Base-by-base conservation (phyloP, 2,888 invertebrate species). In the Agrochola macilenta region DNA sequence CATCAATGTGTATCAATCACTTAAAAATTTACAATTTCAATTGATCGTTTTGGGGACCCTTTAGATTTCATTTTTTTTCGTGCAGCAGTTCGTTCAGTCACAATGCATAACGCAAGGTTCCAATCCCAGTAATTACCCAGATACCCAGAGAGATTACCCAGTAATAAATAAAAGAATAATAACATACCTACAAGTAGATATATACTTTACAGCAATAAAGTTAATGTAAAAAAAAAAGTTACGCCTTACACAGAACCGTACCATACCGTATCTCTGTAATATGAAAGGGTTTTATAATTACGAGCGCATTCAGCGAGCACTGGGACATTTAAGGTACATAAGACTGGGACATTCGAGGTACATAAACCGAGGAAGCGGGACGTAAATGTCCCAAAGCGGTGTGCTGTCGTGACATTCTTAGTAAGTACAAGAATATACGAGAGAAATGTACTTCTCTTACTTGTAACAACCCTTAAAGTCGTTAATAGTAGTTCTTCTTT, bases 271-370 rank as follows among this genome's bases (percentile, higher is more conserved):
- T 78, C 77, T 76, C 61, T 30, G 39, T 74, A 61, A 76, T 76
- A 76, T 73, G 61, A 79, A 83, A 79, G 63, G 69, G 54, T 80
- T 86, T 87, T 85, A 78, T 85, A 85, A 86, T 85, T 79, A 76
- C 69, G 76, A 74, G 68, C 76, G 52, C 73, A 78, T 82, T 87
- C 76, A 86, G 60, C 65, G 73, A 74, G 57, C 73, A 57, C 77
- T 64, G 70, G 77, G 17, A 68, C 73, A 71, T 76, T 76, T 63
- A 70, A 75, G 78, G 75, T 65, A 71, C 72, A 79, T 79, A 54
- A 57, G 26, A 58, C 69, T 46, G 72, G 65, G 30, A 65, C 72
- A 73, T 84, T 84, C 66, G 70, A 63, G 74, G 69, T 49, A 79
- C 66, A 82, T 85, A 79, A 78, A 82, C 66, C 39, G 63, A 58